Base-by-base conservation (phyloP, 2,888 invertebrate genomes). In the Terebella lapidaria region DNA sequence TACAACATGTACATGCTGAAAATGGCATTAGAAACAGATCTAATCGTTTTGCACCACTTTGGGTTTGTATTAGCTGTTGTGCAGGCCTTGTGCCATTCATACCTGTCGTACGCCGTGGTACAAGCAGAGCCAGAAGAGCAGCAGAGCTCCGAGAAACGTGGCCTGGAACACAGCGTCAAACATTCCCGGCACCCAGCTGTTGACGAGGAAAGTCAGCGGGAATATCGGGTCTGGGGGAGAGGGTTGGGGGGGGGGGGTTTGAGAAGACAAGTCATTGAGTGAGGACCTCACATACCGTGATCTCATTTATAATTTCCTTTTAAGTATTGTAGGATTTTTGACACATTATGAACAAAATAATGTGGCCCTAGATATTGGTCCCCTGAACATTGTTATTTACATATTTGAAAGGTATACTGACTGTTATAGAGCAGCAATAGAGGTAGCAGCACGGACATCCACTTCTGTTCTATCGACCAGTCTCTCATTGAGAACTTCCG, bases 401-500 rank as follows among this genome's bases (percentile, higher is more conserved):
- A n/a, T n/a, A n/a, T n/a, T n/a, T n/a, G n/a, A n/a, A 35, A 35
- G 42, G 10, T 15, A 15, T 5, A 64, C 87, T 86, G 83, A 95
- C 95, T 93, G 81, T 97, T 90, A 75, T 94, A 95, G 22, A 94
- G 85, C 67, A 96, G 84, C 15, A 96, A 84, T 26, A 94, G 82
- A 0, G 94, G 94, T 69, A 96, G 83, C 58, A 96, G 84, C 45
- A 91, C 82, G 0, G 92, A 90, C 80, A 95, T 87, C 96, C 96
- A 97, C 80, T 91, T 93, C 78, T 97, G 96, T 81, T 97, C 97
- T 72, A 95, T 92, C 0, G 95, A 93, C 96, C 95, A 97, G 80
- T 95, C 94, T 70, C 88, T 86, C 49, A 92, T 84, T 0, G 90
- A 87, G 81, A 92, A 96, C 77, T 89, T 91, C 69, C 92, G 85